These are phyloP conservation scores for crab-eating macaque (Macaca fascicularis) DNA, from an alignment of 2,113 vertebrate species.

Conservation along the genomic window T2T-MFA8v1.1 NC_088375.1:195634001-195634500, in stretches of 20 bases:
- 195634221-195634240: background rate
- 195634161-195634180: background rate
- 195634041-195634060: background rate
- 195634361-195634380: background rate
- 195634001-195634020: background rate
- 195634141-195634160: background rate
- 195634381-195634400: background rate
- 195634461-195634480: background rate
- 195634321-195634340: background rate
- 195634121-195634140: background rate
- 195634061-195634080: background rate
- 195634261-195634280: conserved; percentile 24
- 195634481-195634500: conserved; percentile 29
- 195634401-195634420: background rate
- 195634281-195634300: conserved; percentile 27
- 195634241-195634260: background rate
- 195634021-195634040: background rate
- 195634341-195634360: background rate
- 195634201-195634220: background rate
- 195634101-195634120: background rate
- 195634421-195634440: background rate
- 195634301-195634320: background rate
- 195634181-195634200: no score
- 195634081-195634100: background rate
- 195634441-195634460: conserved; percentile 22